Evolutionary conservation across 2,113 vertebrate genomes (phyloP), one percentile per base, ranked within the genome.

Genomic region (Gorsachius goisagi): DNA sequence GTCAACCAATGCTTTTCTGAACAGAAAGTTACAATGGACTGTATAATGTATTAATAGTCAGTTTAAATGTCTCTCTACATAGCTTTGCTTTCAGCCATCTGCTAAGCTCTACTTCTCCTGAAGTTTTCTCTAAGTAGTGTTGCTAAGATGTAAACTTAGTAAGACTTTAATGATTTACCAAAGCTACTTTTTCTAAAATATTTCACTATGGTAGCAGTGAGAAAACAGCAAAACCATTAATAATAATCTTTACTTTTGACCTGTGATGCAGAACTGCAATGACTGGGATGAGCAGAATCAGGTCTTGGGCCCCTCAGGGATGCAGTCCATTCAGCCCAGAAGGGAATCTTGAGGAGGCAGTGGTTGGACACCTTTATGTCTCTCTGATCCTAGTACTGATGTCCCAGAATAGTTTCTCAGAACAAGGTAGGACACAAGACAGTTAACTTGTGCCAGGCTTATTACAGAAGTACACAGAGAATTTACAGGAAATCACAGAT

Each of bases 61-160:
- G 12, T 47, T 67, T 50, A 58, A 89, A 92, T 44, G 27, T 59
- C 33, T 81, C 68, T 83, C 32, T 16, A 3, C 2, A 10, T 72
- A 64, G 74, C 87, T 91, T 87, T 87, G 27, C 66, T 89, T 92
- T 94, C 64, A 87, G 72, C 60, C 69, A 75, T 89, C 93, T 94
- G 73, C 73, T 76, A 58, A 72, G 50, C 73, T 72, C 41, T 62
- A 9, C 41, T 91, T 67, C 64, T 47, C 39, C 39, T 75, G 13
- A 89, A 93, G 56, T 79, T 3, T 68, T 67, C 22, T 66, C 44
- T 14, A 53, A 89, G 28, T 68, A 87, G 49, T 21, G 45, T 89
- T 87, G 44, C 87, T 92, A 80, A 90, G 72, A 95, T 59, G 59
- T 39, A 77, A 93, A 52, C 50, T 62, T 69, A 53, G 4, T 59